Evolutionary conservation across 1,140 invertebrate species (phyloP).

Genomic region (Zaprionus tsacasi): DNA sequence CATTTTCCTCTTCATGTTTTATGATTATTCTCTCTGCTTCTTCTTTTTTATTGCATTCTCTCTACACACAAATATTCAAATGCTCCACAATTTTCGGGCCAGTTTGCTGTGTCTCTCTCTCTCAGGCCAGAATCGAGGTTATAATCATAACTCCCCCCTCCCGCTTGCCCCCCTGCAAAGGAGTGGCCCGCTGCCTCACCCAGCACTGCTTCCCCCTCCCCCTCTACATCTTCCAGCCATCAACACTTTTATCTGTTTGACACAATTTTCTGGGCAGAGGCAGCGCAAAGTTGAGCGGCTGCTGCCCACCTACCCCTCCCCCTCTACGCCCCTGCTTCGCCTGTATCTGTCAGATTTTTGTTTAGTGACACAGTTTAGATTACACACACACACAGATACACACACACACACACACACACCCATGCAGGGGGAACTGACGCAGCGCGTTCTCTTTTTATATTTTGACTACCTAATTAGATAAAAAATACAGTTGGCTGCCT

Average conservation of each 20-base stretch:
- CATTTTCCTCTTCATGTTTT: constrained; percentile 3
- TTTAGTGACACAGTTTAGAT: constrained; percentile 81
- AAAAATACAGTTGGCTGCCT: constrained; percentile 56
- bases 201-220: neutral
- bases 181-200: constrained; percentile 51
- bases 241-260: constrained; percentile 74
- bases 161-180: constrained; percentile 33
- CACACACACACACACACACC: constrained; percentile 13
- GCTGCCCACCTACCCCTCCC: constrained; percentile 6
- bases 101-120: constrained; percentile 60
- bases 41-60: constrained; percentile 74
- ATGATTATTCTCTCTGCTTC: constrained; percentile 34
- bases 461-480: constrained; percentile 81
- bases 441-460: constrained; percentile 51
- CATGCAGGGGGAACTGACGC: neutral
- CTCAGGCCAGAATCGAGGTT: constrained; percentile 64
- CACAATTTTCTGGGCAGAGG: constrained; percentile 72
- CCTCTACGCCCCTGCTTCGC: neutral
- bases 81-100: constrained; percentile 78
- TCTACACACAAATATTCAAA: constrained; percentile 68
- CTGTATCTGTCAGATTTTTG: constrained; percentile 60
- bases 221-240: constrained; percentile 24
- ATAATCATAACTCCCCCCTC: constrained; percentile 66
- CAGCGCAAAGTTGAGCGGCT: constrained; percentile 63
- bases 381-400: constrained; percentile 48